These are phyloP conservation scores for Tinamus guttatus DNA, from an alignment of 2,113 vertebrate genomes.

Conservation along the genomic window DNA sequence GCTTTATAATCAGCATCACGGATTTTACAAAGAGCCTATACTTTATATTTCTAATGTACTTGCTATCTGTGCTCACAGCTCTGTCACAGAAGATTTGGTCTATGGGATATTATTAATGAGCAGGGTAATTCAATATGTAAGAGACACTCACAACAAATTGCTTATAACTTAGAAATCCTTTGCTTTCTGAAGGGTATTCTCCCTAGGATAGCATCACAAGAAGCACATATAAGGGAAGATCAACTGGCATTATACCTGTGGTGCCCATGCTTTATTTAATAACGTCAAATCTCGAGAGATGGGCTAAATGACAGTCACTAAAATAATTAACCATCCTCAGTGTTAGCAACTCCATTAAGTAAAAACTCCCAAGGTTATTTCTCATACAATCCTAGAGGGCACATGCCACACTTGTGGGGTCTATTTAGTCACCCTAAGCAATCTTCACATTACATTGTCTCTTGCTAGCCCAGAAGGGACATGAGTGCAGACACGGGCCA, in stretches of 20 bases:
- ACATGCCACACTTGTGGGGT: rapidly evolving
- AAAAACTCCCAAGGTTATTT: neutral
- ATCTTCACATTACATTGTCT: neutral
- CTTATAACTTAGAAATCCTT: neutral
- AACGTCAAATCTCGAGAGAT: neutral
- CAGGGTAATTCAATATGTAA: rapidly evolving
- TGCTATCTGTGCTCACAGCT: neutral
- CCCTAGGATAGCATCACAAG: rapidly evolving
- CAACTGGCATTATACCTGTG: neutral
- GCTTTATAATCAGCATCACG: neutral
- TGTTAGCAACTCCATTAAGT: neutral
- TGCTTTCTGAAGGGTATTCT: neutral
- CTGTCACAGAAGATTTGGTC: neutral
- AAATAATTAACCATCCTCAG: neutral
- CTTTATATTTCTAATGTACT: neutral
- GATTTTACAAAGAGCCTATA: neutral
- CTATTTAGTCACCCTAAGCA: neutral
- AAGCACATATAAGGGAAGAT: rapidly evolving
- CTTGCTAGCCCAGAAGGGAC: neutral
- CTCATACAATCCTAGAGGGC: rapidly evolving
- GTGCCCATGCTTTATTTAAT: neutral
- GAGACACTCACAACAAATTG: neutral
- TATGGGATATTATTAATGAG: neutral
- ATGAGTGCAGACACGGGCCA: neutral
- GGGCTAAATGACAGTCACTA: neutral